Base-by-base conservation (phyloP, 2,888 invertebrate genomes). In the Chorisops tibialis region DNA sequence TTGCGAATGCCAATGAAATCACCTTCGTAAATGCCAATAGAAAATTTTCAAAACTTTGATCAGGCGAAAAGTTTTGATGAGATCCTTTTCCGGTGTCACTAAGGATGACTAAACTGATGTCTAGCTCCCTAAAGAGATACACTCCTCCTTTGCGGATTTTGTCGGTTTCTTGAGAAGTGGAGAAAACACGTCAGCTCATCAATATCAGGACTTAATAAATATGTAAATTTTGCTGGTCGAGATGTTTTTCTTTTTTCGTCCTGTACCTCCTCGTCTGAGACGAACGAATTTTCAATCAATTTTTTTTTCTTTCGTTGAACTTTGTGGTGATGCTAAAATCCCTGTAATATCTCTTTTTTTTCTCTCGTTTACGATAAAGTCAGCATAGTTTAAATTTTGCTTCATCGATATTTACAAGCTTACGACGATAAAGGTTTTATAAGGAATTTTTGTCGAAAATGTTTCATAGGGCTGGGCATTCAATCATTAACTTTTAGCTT, bases 51-150 rank as follows among this genome's bases (percentile, higher is more conserved):
- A 56, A 54, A 56, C 43, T 56, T 56, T 56, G 45, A 43, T 43
- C 56, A 45, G 56, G 43, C 30, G 56, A 56, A 56, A 54, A 56
- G 19, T 56, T 56, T 56, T 56, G 56, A 45, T 56, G 56, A 56
- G 43, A 56, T 56, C 43, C 35, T 45, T 56, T 56, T 45, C 45
- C 49, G 19, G 21, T 21, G 47, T 48, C 24, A 48, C n/a, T 48
- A 18, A 22, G 22, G 48, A 14, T 22, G 21, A 11, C 3, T n/a
- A 48, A 48, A 12, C 11, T n/a, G 24, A 19, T n/a, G 9, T 21
- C 45, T 18, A 3, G 41, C 6, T n/a, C 16, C 19, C 18, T 16
- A 19, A 16, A 45, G 45, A 3, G 45, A n/a, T 16, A 18, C n/a
- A n/a, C n/a, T n/a, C 11, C 14, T 16, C 16, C 11, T 45, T 19